Base-by-base conservation (phyloP, 1,140 invertebrate species). In the Drosophila hydei region DNA sequence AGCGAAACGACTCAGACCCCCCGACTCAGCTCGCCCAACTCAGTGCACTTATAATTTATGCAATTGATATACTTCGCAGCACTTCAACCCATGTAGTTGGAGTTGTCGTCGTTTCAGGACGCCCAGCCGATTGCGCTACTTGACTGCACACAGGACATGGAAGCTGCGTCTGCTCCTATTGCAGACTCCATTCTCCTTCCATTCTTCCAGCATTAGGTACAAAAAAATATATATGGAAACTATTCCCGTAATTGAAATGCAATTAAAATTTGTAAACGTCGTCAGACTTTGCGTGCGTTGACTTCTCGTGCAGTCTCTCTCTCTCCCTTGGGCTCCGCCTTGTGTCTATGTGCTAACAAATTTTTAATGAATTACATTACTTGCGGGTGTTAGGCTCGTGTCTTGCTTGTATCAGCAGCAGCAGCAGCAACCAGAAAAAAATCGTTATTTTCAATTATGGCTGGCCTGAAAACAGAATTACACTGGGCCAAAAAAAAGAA, bases 281-380 rank as follows among this genome's bases (percentile, higher is more conserved):
- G 48, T 21, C 75, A 47, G 56, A 56, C 19, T 27, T 58, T 70
- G 65, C 74, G 83, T 80, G 43, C 80, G 73, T 79, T 84, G 80
- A 85, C 80, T 79, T 61, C 50, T 68, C 42, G 61, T 42, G 52
- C 16, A 16, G 30, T 18, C 33, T 36, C 50, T 33, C 18, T 18
- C 12, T 12, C 30, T 33, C 33, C 33, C 21, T 48, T 12, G 3
- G 36, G 1, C 36, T 12, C 21, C 36, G 42, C 33, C 33, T 43
- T 69, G 52, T 69, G 58, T 74, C 64, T 74, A 63, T 75, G 50
- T 56, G 60, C 63, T 47, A 48, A 63, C 56, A 72, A 76, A 76
- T 71, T 78, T 78, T 87, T 89, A 89, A 89, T 89, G 75, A 89
- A 89, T 89, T 89, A 89, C 72, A 81, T 87, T 89, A 81, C 85